A percentile compares a stretch with the other conserved stretches of the same genome.
These are phyloP conservation scores for Coilia nasus DNA, from an alignment of 2,797 vertebrate species.

Conservation along the genomic window DNA sequence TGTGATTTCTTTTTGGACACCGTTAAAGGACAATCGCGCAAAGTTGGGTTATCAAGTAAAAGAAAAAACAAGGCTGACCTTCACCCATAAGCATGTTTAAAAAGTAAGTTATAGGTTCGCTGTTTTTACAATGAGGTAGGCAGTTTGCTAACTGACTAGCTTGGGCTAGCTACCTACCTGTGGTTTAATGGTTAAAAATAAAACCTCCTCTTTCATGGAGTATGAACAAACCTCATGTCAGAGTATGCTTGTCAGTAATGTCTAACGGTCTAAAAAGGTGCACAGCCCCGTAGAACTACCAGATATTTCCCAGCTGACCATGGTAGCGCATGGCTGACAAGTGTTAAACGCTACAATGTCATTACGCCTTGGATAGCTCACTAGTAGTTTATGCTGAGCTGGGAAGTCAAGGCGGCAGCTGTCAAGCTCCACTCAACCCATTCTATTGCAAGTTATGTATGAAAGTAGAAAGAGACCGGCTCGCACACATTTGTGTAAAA, in stretches of 20 bases:
- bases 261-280: neutral
- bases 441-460: too few species aligned
- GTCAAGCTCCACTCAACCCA: too few species aligned
- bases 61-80: neutral
- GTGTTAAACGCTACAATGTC: neutral
- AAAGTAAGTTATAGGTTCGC: constrained; percentile 1
- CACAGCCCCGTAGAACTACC: neutral
- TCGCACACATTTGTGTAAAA: too few species aligned
- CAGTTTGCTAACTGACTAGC: neutral
- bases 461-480: too few species aligned
- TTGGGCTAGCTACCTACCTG: neutral
- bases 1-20: neutral
- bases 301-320: neutral
- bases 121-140: neutral
- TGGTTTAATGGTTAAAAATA: neutral
- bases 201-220: neutral
- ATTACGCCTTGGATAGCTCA: neutral
- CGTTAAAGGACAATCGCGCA: neutral
- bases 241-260: neutral
- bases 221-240: neutral
- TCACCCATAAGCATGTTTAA: neutral
- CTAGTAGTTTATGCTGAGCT: neutral
- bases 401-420: too few species aligned
- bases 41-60: neutral
- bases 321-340: neutral